phyloP scores from a whole-genome alignment of 1,140 invertebrate genomes.

The Nephila pilipes region DNA sequence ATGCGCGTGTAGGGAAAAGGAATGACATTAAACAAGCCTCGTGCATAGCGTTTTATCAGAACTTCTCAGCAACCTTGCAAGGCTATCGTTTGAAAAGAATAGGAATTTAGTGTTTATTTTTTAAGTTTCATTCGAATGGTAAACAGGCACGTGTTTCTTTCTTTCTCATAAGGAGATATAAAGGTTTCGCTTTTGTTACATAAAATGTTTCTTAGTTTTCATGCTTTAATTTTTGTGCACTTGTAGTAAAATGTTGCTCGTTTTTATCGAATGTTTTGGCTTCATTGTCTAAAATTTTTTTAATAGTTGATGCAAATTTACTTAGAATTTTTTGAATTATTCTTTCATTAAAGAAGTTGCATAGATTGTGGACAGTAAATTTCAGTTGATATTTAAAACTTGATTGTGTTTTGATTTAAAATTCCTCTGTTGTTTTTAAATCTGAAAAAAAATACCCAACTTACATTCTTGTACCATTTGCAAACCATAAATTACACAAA shows the following conservation, averaged over 20 bases:
- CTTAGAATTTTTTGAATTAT: too few species aligned
- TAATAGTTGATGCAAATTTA: too few species aligned
- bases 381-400: too few species aligned
- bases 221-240: not conserved
- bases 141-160: slow-evolving; percentile 24
- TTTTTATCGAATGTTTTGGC: not conserved
- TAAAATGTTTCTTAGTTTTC: slow-evolving; percentile 3
- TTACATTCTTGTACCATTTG: too few species aligned
- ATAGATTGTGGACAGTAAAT: too few species aligned
- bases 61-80: slow-evolving; percentile 50
- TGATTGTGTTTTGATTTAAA: too few species aligned
- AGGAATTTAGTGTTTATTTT: slow-evolving; percentile 47
- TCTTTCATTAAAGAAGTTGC: too few species aligned
- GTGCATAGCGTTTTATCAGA: slow-evolving; percentile 19
- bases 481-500: too few species aligned
- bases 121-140: slow-evolving; percentile 24
- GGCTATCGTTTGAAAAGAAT: slow-evolving; percentile 40
- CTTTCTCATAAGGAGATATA: not conserved
- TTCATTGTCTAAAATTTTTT: not conserved
- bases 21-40: not conserved
- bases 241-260: not conserved
- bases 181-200: not conserved
- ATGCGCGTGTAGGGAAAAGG: slow-evolving; percentile 24
- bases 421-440: too few species aligned
- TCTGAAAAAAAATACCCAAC: too few species aligned